These are phyloP conservation scores for Mormyrus proboscirostris DNA, from an alignment of 2,797 vertebrate genomes.

Conservation along the genomic window DNA sequence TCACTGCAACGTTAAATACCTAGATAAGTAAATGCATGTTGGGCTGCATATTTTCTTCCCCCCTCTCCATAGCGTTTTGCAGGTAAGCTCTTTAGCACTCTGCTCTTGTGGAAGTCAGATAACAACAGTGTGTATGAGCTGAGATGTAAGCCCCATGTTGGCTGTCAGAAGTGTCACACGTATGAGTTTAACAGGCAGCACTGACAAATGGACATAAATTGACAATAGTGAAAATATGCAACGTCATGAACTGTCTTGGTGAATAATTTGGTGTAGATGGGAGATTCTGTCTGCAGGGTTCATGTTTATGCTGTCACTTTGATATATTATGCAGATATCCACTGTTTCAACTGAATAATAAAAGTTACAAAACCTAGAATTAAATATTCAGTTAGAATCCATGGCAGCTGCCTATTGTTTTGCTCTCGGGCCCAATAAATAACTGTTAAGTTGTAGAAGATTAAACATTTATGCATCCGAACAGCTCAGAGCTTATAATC, in stretches of 20 bases:
- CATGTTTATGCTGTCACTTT: not conserved
- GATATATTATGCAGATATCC: conserved; percentile 4
- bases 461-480: not conserved
- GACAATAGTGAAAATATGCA: not conserved
- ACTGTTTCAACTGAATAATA: not conserved
- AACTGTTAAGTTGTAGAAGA: not conserved
- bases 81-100: not conserved
- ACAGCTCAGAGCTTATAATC: not conserved
- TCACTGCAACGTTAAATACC: not conserved
- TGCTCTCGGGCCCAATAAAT: not conserved
- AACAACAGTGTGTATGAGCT: not conserved
- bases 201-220: not conserved
- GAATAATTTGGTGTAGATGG: conserved; percentile 3
- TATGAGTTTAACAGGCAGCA: not conserved
- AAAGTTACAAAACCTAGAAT: not conserved
- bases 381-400: not conserved
- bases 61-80: not conserved
- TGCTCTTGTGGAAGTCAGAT: not conserved
- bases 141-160: not conserved
- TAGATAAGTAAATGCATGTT: not conserved
- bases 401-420: not conserved
- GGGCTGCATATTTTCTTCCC: not conserved
- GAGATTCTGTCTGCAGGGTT: not conserved
- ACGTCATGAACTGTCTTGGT: not conserved
- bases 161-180: not conserved